These are phyloP conservation scores for human DNA, from an alignment of 2,113 vertebrate species.

Conservation along the genomic window GRCh38 chrX:128403001-128403500, in stretches of 20 bases:
- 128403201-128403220: neutral
- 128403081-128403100: neutral
- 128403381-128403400: conserved; percentile 28
- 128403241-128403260: conserved; percentile 16
- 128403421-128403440: conserved; percentile 34
- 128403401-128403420: conserved; percentile 37
- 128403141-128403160: neutral
- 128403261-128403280: neutral
- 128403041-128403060: neutral
- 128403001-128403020: conserved; percentile 10
- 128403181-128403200: neutral
- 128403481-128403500: neutral
- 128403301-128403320: conserved; percentile 13
- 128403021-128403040: neutral
- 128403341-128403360: conserved; percentile 48
- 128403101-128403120: neutral
- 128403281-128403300: neutral
- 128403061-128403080: neutral
- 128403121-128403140: neutral
- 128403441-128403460: conserved; percentile 13
- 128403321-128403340: neutral
- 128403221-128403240: conserved; percentile 17
- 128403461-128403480: neutral
- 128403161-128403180: neutral
- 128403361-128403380: neutral